Conservation (phyloP, 2,888 invertebrate genomes). For the Tholera decimalis region DNA sequence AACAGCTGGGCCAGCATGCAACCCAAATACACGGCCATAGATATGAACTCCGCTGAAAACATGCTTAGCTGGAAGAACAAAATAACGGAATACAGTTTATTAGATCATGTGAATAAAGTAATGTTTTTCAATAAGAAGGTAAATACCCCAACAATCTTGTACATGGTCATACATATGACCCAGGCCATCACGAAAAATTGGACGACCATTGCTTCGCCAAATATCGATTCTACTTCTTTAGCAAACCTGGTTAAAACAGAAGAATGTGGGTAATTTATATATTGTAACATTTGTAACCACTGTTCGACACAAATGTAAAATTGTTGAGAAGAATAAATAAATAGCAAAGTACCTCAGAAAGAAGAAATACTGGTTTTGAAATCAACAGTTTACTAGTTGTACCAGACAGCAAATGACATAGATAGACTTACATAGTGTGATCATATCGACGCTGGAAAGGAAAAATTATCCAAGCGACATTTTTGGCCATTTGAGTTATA, state of each 20-base stretch:
- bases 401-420: too few relatives aligned
- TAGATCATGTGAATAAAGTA: neutral
- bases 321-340: too few relatives aligned
- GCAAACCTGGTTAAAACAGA: slow-evolving; percentile 71
- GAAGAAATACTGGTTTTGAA: too few relatives aligned
- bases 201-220: slow-evolving; percentile 79
- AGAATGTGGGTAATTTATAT: neutral
- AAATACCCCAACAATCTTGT: slow-evolving; percentile 83
- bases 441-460: too few relatives aligned
- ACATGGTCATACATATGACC: slow-evolving; percentile 87
- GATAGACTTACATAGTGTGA: too few relatives aligned
- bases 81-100: slow-evolving; percentile 12
- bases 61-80: slow-evolving; percentile 77
- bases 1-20: slow-evolving; percentile 84
- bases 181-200: slow-evolving; percentile 82
- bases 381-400: too few relatives aligned
- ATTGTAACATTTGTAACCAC: too few relatives aligned
- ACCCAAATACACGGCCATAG: slow-evolving; percentile 79
- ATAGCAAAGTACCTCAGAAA: too few relatives aligned
- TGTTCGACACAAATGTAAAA: too few relatives aligned
- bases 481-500: too few relatives aligned
- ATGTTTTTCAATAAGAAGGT: neutral
- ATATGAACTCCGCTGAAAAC: slow-evolving; percentile 79
- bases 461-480: too few relatives aligned
- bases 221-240: slow-evolving; percentile 81